Evolutionary conservation across 2,797 vertebrate species (phyloP).

Genomic region (Sciurus vulgaris): DNA sequence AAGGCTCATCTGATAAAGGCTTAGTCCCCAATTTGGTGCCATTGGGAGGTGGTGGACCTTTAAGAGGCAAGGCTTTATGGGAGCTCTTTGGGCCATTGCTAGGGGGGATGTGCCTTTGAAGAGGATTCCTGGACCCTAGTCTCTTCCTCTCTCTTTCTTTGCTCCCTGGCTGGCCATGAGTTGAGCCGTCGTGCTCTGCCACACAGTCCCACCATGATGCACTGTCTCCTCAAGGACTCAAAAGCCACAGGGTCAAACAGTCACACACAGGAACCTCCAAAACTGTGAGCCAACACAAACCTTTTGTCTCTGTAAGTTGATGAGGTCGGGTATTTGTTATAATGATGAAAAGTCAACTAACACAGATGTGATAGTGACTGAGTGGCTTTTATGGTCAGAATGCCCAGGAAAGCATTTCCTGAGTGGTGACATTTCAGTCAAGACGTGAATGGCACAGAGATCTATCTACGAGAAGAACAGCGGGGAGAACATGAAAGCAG

Average conservation of each 20-base stretch:
- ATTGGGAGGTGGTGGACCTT: no score
- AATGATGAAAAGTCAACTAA: not conserved
- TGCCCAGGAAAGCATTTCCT: constrained; percentile 17
- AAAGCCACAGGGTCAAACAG: not conserved
- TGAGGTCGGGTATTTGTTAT: not conserved
- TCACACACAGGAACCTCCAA: not conserved
- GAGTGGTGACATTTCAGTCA: not conserved
- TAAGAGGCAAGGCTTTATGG: not conserved
- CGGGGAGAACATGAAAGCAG: not conserved
- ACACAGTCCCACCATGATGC: not conserved
- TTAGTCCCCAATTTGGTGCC: not conserved
- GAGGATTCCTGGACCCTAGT: no score
- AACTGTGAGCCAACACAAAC: not conserved
- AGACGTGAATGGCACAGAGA: not conserved
- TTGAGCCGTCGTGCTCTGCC: not conserved
- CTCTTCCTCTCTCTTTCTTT: not conserved
- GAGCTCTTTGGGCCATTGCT: not conserved
- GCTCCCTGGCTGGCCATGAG: not conserved
- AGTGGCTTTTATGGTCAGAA: no score
- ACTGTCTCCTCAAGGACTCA: not conserved
- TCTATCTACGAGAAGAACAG: not conserved
- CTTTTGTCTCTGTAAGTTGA: not conserved
- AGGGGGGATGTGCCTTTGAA: not conserved
- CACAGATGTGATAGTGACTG: not conserved
- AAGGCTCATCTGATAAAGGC: no score